Conservation (phyloP, 2,797 vertebrate species). For the Ispidina picta region DNA sequence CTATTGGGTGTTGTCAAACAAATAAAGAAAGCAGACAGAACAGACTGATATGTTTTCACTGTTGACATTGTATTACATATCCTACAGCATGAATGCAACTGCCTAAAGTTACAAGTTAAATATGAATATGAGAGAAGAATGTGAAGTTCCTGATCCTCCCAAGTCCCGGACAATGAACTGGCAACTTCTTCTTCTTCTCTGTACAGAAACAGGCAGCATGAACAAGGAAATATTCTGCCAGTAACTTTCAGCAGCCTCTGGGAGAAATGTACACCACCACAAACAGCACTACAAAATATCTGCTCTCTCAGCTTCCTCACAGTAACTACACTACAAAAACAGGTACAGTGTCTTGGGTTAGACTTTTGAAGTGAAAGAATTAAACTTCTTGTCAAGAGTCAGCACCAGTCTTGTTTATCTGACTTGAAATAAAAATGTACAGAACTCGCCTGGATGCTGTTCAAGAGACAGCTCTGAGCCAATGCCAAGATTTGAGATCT, state of each 20-base stretch:
- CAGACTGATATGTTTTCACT: not conserved
- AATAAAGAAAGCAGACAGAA: not conserved
- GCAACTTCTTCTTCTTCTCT: not conserved
- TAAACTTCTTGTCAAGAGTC: not conserved
- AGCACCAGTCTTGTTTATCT: not conserved
- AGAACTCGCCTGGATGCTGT: not conserved
- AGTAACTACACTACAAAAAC: not conserved
- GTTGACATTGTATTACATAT: not conserved
- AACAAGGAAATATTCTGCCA: not conserved
- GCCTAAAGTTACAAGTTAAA: not conserved
- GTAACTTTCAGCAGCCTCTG: not conserved
- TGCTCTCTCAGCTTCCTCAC: not conserved
- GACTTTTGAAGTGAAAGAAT: not conserved
- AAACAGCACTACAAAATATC: not conserved
- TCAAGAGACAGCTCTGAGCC: not conserved
- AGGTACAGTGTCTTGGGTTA: not conserved
- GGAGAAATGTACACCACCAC: not conserved
- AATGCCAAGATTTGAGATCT: not conserved
- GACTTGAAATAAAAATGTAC: not conserved
- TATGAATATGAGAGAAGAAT: not conserved
- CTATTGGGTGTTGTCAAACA: not conserved
- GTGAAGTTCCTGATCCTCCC: not conserved
- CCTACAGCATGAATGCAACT: not conserved
- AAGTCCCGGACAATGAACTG: not conserved
- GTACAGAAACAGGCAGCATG: not conserved